A percentile compares a stretch with the other conserved stretches of the same genome.
phyloP scores from a whole-genome alignment of 2,113 vertebrate genomes.

The Phocoena sinus region DNA sequence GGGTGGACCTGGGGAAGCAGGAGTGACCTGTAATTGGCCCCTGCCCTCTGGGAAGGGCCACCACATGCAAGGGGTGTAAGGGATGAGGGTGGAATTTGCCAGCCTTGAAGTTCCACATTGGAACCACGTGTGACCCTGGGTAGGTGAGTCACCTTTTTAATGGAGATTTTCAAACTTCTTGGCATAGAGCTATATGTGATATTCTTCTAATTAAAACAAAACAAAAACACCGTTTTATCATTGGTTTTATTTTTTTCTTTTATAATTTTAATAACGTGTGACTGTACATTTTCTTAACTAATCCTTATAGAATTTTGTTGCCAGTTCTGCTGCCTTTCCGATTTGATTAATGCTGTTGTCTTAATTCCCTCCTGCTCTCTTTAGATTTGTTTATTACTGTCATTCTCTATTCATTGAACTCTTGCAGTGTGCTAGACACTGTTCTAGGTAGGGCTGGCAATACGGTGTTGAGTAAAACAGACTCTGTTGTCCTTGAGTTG shows the following conservation, averaged over 20 bases:
- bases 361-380: not conserved
- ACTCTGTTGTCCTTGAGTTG: not conserved
- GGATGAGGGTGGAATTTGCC: not conserved
- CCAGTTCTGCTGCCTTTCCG: not conserved
- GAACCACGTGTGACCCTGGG: not conserved
- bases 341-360: not conserved
- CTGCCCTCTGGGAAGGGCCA: not conserved
- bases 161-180: not conserved
- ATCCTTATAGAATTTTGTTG: not conserved
- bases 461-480: not conserved
- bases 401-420: not conserved
- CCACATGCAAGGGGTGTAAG: not conserved
- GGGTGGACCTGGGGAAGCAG: not conserved
- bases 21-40: not conserved
- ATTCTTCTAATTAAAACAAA: conserved; percentile 40
- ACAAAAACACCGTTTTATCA: not conserved
- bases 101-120: not conserved
- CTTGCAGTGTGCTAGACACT: fast-evolving
- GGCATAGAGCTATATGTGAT: not conserved
- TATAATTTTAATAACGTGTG: not conserved
- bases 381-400: not conserved
- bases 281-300: conserved; percentile 7
- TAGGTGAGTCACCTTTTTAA: not conserved
- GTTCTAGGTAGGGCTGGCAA: not conserved
- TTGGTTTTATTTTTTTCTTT: conserved; percentile 1